A percentile compares a stretch with the other conserved stretches of the same genome.
Conservation (phyloP, 1,140 invertebrate species). For the Lepidurus packardi region DNA sequence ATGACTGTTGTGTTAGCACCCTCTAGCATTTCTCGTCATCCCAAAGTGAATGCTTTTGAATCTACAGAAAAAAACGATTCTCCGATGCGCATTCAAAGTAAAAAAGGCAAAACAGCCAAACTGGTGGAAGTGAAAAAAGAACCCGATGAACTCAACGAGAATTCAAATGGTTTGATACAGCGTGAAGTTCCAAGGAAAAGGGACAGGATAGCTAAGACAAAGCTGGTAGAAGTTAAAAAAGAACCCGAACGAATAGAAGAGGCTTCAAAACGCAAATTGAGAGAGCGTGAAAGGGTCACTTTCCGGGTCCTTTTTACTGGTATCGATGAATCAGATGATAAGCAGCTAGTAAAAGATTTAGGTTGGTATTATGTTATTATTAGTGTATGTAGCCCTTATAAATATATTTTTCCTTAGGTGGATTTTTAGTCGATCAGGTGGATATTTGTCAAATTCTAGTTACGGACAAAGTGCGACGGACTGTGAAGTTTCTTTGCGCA, state of each 20-base stretch:
- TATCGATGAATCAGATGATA: not conserved
- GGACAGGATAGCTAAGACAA: not conserved
- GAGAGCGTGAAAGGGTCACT: not conserved
- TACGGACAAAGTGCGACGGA: conserved; percentile 50
- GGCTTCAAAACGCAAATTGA: not conserved
- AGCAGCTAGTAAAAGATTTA: not conserved
- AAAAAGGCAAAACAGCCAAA: not conserved
- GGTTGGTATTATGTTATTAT: not conserved
- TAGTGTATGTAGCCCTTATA: not conserved
- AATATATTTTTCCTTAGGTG: conserved; percentile 40
- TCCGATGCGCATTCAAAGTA: not conserved
- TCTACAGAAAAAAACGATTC: not conserved
- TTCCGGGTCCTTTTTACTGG: not conserved
- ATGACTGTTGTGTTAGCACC: not conserved
- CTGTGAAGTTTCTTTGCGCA: conserved; percentile 50
- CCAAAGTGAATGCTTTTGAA: not conserved
- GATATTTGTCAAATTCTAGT: conserved; percentile 46
- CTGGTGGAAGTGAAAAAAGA: not conserved
- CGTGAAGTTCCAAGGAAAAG: not conserved
- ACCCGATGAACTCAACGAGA: not conserved
- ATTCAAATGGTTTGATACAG: not conserved
- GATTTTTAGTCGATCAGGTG: conserved; percentile 42
- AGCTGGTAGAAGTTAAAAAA: not conserved
- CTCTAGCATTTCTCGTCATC: not conserved
- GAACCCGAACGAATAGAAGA: not conserved